phyloP scores from a whole-genome alignment of 2,888 invertebrate species.

The Dioctria linearis region DNA sequence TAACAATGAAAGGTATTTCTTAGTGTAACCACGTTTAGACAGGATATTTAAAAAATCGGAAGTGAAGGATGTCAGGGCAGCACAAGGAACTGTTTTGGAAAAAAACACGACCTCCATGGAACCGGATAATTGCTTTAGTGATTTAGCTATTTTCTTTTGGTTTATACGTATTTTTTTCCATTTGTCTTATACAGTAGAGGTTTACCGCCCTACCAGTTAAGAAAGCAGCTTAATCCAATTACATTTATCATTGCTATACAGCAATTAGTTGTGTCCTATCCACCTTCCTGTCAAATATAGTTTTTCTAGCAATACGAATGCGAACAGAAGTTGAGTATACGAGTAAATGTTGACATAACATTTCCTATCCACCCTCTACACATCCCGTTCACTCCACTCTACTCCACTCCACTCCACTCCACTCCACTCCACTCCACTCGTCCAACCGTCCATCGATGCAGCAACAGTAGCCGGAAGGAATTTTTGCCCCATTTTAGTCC shows the following conservation, averaged over 20 bases:
- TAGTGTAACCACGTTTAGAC: conserved; percentile 15
- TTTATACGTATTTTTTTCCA: not conserved
- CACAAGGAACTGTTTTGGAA: not conserved
- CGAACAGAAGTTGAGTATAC: not conserved
- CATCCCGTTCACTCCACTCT: not conserved
- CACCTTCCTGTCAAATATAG: not conserved
- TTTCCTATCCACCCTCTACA: not conserved
- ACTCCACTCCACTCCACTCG: not conserved
- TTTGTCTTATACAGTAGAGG: not conserved
- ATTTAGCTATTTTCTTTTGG: conserved; percentile 11
- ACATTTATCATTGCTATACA: not conserved
- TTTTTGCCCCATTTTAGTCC: not conserved
- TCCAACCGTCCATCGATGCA: not conserved
- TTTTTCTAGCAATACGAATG: not conserved
- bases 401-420: not conserved
- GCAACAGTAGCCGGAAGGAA: not conserved
- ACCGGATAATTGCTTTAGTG: no score
- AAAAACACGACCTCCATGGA: no score
- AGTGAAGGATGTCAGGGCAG: not conserved
- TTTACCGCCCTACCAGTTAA: not conserved
- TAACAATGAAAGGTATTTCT: conserved; percentile 19
- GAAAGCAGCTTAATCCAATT: not conserved
- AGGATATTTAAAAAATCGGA: not conserved
- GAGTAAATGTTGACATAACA: conserved; percentile 33
- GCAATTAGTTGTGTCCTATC: not conserved